These are phyloP conservation scores for Charanyca ferruginea DNA, from an alignment of 2,888 invertebrate genomes.

Conservation along the genomic window DNA sequence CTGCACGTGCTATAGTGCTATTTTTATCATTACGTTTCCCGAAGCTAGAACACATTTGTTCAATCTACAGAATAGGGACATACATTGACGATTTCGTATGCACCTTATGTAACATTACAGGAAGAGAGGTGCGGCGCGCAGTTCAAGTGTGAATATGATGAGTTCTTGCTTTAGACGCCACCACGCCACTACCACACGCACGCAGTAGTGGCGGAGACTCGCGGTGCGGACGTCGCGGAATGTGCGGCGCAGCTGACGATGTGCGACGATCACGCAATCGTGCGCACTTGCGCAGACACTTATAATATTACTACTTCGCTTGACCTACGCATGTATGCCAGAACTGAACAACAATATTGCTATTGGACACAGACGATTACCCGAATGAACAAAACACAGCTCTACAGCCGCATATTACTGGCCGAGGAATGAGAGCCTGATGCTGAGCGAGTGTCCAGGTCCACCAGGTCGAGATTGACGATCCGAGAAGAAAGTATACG, in stretches of 20 bases:
- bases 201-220: background rate
- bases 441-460: background rate
- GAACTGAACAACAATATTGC: constrained; percentile 5
- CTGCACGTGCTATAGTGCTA: too few species aligned
- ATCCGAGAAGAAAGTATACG: background rate
- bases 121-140: constrained; percentile 5
- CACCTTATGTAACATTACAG: background rate
- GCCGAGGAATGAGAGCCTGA: background rate
- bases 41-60: background rate
- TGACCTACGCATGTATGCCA: background rate
- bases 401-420: background rate
- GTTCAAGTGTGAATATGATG: constrained; percentile 4
- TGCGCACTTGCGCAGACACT: constrained; percentile 4
- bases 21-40: background rate
- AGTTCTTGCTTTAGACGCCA: constrained; percentile 8
- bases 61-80: background rate
- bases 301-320: constrained; percentile 1
- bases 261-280: constrained; percentile 36
- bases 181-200: too few species aligned
- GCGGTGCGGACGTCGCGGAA: constrained; percentile 38
- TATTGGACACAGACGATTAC: background rate
- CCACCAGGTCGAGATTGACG: too few species aligned
- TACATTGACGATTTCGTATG: constrained; percentile 8
- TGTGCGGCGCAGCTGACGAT: constrained; percentile 24
- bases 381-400: background rate